Percentiles rank a stretch among this genome's conserved stretches.
Conservation (phyloP, 2,113 vertebrate genomes). For the Morphnarchus princeps region DNA sequence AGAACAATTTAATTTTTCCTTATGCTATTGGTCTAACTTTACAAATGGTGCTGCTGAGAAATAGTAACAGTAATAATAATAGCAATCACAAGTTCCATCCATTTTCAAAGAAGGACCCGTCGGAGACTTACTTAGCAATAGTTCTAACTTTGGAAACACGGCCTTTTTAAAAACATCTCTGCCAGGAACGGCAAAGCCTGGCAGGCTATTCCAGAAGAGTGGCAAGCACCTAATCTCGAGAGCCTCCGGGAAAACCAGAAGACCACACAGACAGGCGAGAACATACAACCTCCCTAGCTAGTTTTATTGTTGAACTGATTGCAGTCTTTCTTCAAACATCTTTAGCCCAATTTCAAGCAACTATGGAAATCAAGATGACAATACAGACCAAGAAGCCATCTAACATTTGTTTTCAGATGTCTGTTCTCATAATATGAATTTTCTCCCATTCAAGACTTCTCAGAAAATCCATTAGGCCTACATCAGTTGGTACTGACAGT, state of each 20-base stretch:
- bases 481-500: neutral
- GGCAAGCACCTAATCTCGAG: neutral
- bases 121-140: neutral
- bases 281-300: slow-evolving; percentile 6
- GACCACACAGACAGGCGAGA: neutral
- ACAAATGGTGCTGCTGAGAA: neutral
- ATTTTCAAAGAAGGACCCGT: neutral
- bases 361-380: neutral
- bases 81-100: neutral
- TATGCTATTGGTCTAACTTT: neutral
- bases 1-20: neutral
- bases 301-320: neutral
- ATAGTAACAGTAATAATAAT: neutral
- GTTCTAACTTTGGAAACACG: neutral
- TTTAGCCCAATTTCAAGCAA: neutral
- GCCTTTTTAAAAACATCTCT: neutral
- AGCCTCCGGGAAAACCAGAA: neutral
- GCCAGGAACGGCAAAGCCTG: neutral
- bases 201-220: neutral
- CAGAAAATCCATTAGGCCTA: neutral
- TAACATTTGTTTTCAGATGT: neutral
- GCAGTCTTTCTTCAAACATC: neutral
- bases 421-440: neutral
- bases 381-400: neutral
- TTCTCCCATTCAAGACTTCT: neutral